Percentiles rank a stretch among this genome's conserved stretches.
These are phyloP conservation scores for Pholis gunnellus DNA, from an alignment of 2,113 vertebrate species.

Conservation along the genomic window DNA sequence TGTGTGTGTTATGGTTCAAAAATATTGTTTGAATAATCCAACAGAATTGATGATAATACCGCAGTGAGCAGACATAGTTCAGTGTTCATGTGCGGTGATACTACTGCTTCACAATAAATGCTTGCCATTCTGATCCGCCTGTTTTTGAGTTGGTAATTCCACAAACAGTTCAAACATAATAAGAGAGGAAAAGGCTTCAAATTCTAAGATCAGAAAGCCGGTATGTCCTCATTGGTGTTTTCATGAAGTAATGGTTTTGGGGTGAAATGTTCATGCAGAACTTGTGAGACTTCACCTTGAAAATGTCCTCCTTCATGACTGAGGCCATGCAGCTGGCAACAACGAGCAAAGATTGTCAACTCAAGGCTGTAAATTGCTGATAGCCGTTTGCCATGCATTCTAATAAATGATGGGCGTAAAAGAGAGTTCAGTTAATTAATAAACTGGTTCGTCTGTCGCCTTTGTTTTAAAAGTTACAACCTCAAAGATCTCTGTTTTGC, in stretches of 20 bases:
- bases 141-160: not conserved
- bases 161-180: constrained; percentile 13
- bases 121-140: constrained; percentile 1
- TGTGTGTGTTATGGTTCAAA: not conserved
- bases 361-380: not conserved
- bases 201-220: not conserved
- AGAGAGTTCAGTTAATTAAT: not conserved
- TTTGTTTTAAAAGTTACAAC: not conserved
- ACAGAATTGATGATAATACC: not conserved
- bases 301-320: constrained; percentile 15
- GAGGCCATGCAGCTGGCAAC: constrained; percentile 20
- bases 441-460: not conserved
- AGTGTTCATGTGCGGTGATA: not conserved
- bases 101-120: constrained; percentile 8
- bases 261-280: constrained; percentile 6
- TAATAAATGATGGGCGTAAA: not conserved
- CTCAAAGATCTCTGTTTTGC: not conserved
- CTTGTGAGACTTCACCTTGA: constrained; percentile 21
- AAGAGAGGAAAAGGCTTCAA: not conserved
- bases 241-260: constrained; percentile 1
- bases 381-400: not conserved
- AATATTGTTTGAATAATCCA: constrained; percentile 4
- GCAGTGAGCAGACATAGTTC: not conserved
- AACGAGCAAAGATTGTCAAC: not conserved
- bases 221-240: constrained; percentile 4